A percentile compares a stretch with the other conserved stretches of the same genome.
Evolutionary conservation across 2,113 vertebrate species (phyloP).

Genomic region (Salvelinus namaycush): DNA sequence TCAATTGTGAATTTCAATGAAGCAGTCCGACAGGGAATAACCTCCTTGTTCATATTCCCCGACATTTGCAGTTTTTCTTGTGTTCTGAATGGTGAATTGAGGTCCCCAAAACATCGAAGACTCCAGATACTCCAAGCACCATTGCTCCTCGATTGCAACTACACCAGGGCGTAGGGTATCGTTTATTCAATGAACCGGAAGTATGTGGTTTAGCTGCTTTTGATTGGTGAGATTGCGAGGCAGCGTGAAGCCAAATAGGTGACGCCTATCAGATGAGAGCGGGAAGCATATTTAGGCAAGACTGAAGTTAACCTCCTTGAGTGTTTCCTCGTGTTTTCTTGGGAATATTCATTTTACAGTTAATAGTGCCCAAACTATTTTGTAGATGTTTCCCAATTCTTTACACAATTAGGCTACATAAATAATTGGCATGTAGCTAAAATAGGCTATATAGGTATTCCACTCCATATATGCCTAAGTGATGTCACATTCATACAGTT

Average conservation of each 20-base stretch:
- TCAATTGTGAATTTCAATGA: constrained; percentile 78
- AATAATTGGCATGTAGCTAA: too few relatives aligned
- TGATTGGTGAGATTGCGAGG: constrained; percentile 68
- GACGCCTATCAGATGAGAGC: constrained; percentile 48
- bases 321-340: neutral
- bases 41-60: constrained; percentile 72
- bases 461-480: neutral
- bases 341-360: too few relatives aligned
- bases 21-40: constrained; percentile 57
- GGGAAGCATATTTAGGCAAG: constrained; percentile 45
- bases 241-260: constrained; percentile 30
- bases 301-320: neutral
- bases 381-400: too few relatives aligned
- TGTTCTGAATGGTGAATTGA: constrained; percentile 9
- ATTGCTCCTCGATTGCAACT: constrained; percentile 61
- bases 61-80: constrained; percentile 51
- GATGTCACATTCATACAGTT: neutral
- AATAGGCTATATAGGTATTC: too few relatives aligned
- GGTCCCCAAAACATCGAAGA: constrained; percentile 37
- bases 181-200: constrained; percentile 64
- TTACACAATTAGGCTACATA: too few relatives aligned
- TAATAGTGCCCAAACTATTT: too few relatives aligned
- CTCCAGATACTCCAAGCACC: constrained; percentile 59
- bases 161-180: constrained; percentile 37
- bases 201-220: constrained; percentile 55